Base-by-base conservation (phyloP, 92 coral and sea anemone species). In the Porites divaricata region DNA sequence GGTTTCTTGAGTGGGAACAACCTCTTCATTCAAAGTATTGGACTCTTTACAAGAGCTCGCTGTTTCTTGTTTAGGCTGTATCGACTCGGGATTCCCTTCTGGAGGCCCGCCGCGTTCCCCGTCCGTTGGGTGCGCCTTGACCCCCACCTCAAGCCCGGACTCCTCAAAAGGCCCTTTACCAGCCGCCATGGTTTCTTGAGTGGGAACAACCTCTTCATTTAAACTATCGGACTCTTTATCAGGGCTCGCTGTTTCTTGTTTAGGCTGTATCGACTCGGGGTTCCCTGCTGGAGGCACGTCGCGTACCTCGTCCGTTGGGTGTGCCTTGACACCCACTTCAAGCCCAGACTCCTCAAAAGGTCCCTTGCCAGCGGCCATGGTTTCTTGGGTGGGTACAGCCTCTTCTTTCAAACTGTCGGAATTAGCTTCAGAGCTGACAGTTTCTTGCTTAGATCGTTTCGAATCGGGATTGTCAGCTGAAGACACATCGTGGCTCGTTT, bases 111-210 rank as follows among this genome's bases (percentile, higher is more conserved):
- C n/a, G n/a, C n/a, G n/a, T n/a, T n/a, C n/a, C n/a, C n/a, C 69
- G 54, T 49, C 56, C 3, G 75, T 35, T 2, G 75, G 75, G n/a
- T 35, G 75, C 16, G 20, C 53, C 23, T 71, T 71, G 56, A 71
- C 76, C 4, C 76, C 76, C 58, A 71, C 76, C 23, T 71, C 57
- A 6, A 71, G 56, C 9, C 76, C 76, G 10, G 54, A 41, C 58
- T 71, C 76, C 57, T 79, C 83, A 53, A 79, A 79, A 48, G 83
- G 83, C 12, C 83, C 83, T 67, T 78, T 78, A 12, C 83, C 83
- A 19, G 83, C 62, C 22, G 72, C 72, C 62, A 78, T 49, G 41
- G 83, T 78, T 17, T 78, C 83, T 24, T 78, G 83, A 52, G 83
- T 64, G 13, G 83, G 74, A 8, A 64, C 24, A 49, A 48, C 50